Evolutionary conservation across 2,797 vertebrate species (phyloP).

Genomic region (Emydoidea blandingii): DNA sequence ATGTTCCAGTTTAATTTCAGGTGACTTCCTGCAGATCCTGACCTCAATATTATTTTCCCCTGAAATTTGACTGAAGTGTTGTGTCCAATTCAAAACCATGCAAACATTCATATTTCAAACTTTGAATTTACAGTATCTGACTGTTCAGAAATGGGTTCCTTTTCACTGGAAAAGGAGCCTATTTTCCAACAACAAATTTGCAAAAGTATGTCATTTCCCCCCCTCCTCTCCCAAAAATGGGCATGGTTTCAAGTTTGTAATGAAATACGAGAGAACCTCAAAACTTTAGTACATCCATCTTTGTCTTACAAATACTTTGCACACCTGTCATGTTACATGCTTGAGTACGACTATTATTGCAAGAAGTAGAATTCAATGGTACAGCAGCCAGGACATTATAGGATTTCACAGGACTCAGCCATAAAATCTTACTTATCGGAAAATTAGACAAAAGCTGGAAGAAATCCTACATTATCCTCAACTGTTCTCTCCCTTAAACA

Average conservation of each 20-base stretch:
- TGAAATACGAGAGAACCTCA: not conserved
- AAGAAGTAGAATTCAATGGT: not conserved
- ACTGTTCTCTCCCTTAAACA: conserved; percentile 28
- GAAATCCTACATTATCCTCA: not conserved
- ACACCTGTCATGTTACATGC: not conserved
- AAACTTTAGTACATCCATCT: not conserved
- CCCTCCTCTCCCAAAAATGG: not conserved
- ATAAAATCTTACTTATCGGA: not conserved
- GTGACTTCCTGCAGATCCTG: not conserved
- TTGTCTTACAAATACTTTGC: not conserved
- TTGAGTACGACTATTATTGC: not conserved
- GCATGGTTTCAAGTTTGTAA: not conserved
- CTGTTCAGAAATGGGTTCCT: not conserved
- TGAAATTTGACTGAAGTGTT: not conserved
- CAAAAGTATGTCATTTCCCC: not conserved
- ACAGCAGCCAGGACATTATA: not conserved
- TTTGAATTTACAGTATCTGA: not conserved
- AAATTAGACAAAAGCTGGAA: not conserved
- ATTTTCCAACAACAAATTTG: not conserved
- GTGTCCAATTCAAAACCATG: not conserved
- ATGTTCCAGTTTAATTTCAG: not conserved
- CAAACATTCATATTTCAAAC: not conserved
- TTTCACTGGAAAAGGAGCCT: not conserved
- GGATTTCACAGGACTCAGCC: conserved; percentile 6
- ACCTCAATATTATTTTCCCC: not conserved